Conservation (phyloP, 37 sponge, comb jelly and placozoan species). For the Tethya wilhelma region DNA sequence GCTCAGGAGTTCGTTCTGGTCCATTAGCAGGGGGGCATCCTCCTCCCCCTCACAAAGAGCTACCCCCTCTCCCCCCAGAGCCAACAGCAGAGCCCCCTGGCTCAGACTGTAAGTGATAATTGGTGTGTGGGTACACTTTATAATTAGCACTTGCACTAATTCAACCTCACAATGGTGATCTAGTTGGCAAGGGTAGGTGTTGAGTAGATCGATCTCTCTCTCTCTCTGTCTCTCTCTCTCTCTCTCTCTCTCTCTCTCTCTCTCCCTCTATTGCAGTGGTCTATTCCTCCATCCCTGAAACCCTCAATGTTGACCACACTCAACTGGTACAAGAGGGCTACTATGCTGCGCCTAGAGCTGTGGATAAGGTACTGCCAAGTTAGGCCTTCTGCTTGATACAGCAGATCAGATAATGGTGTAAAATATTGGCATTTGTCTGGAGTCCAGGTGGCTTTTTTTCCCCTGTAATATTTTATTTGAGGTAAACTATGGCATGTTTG, state of each 20-base stretch:
- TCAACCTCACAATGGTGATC: too few relatives aligned
- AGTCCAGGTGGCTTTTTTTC: not conserved
- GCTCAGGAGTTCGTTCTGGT: too few relatives aligned
- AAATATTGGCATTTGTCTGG: not conserved
- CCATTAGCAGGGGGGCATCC: too few relatives aligned
- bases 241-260: not conserved
- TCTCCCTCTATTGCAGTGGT: not conserved
- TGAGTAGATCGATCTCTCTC: too few relatives aligned
- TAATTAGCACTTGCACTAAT: too few relatives aligned
- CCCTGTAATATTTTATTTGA: not conserved
- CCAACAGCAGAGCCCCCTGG: too few relatives aligned
- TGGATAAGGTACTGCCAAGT: conserved; percentile 7
- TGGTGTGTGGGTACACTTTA: too few relatives aligned
- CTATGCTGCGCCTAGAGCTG: conserved; percentile 27
- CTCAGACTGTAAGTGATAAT: too few relatives aligned
- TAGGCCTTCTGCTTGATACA: not conserved
- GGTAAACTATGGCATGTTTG: too few relatives aligned
- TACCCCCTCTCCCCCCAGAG: not conserved
- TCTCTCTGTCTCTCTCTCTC: too few relatives aligned
- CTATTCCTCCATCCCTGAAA: conserved; percentile 22
- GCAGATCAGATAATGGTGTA: not conserved
- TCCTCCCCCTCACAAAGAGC: not conserved
- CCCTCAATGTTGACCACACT: not conserved
- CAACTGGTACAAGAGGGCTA: conserved; percentile 10
- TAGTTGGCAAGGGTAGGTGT: too few relatives aligned